Percentiles rank a stretch among this genome's conserved stretches.
Evolutionary conservation across 2,797 vertebrate genomes (phyloP).

Genomic region (Eulemur rubriventer): DNA sequence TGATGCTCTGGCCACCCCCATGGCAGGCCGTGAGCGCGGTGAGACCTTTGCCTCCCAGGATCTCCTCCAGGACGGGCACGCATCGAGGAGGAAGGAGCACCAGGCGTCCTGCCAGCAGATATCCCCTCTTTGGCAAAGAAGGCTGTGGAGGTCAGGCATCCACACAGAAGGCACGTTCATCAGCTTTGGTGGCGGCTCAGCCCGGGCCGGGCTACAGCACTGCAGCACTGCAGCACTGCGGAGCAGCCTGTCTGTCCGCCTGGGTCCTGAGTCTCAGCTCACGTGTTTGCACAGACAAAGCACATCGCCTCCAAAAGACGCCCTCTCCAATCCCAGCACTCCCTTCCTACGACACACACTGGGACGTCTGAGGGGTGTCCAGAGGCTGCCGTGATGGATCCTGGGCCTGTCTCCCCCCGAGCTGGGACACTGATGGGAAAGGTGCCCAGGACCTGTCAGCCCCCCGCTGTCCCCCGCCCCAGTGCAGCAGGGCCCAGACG

Average conservation of each 20-base stretch:
- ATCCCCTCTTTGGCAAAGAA: background rate
- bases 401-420: background rate
- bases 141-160: background rate
- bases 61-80: background rate
- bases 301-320: background rate
- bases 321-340: background rate
- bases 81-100: fast-evolving
- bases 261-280: background rate
- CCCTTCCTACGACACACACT: background rate
- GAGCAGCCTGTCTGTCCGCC: background rate
- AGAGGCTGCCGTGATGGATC: background rate
- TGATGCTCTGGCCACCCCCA: fast-evolving
- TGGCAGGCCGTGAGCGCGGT: fast-evolving
- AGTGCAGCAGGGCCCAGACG: background rate
- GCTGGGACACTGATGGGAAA: background rate
- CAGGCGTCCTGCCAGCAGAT: background rate
- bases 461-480: fast-evolving
- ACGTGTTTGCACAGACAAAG: background rate
- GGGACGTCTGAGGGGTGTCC: fast-evolving
- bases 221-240: background rate
- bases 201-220: background rate
- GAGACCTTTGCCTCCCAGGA: background rate
- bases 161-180: background rate
- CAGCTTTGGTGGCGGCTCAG: background rate
- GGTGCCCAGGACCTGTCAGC: too few relatives aligned